A percentile compares a stretch with the other conserved stretches of the same genome.
These are phyloP conservation scores for Centroberyx gerrardi DNA, from an alignment of 2,797 vertebrate genomes.

Conservation along the genomic window DNA sequence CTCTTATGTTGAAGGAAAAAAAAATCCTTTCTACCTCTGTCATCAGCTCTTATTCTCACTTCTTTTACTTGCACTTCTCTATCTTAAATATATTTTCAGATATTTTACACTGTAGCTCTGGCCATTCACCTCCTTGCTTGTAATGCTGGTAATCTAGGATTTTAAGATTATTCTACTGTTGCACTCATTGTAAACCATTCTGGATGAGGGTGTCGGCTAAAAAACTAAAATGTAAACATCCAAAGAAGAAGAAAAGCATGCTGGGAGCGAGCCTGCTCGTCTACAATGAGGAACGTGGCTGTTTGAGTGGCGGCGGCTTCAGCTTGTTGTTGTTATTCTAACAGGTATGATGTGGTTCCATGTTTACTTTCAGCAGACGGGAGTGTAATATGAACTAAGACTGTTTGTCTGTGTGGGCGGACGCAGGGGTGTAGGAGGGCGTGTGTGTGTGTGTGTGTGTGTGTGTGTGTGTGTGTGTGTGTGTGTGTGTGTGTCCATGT, in stretches of 20 bases:
- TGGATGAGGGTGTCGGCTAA: neutral
- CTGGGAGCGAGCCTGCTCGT: slow-evolving; percentile 3
- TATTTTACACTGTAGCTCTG: neutral
- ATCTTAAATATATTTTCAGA: neutral
- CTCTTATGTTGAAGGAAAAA: neutral
- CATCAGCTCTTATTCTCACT: slow-evolving; percentile 6
- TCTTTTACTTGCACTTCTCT: slow-evolving; percentile 9
- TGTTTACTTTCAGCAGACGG: slow-evolving; percentile 47
- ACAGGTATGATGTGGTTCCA: slow-evolving; percentile 40
- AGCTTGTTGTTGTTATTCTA: slow-evolving; percentile 51
- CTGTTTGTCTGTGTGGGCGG: slow-evolving; percentile 10
- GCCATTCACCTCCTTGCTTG: neutral
- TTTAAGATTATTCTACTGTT: neutral
- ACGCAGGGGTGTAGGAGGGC: slow-evolving; percentile 5
- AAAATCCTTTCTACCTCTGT: neutral
- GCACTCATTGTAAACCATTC: neutral
- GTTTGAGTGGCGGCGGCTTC: neutral
- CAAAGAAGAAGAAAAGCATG: neutral
- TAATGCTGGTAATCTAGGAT: slow-evolving; percentile 8
- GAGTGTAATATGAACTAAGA: slow-evolving; percentile 34
- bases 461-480: slow-evolving; percentile 4
- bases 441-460: slow-evolving; percentile 1
- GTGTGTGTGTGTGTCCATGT: neutral
- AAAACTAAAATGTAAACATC: neutral
- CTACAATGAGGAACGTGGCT: neutral